phyloP scores from a whole-genome alignment of 2,113 vertebrate genomes.

The Caracal caracal region DNA sequence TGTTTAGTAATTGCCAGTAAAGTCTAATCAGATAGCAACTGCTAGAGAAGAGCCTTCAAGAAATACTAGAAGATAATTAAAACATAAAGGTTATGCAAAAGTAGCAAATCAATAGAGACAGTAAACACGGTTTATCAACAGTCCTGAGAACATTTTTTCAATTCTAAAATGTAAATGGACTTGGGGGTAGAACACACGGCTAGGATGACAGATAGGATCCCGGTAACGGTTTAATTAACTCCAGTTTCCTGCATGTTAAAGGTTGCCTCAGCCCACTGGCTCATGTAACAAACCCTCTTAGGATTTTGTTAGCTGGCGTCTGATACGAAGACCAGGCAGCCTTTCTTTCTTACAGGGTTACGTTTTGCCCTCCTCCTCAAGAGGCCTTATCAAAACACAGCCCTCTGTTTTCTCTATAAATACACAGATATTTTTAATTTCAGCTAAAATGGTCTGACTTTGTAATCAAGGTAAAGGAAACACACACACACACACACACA shows the following conservation, averaged over 20 bases:
- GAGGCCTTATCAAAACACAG: conserved; percentile 73
- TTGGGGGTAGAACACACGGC: conserved; percentile 68
- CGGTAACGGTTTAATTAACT: conserved; percentile 87
- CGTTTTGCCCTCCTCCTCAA: conserved; percentile 50
- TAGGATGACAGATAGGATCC: conserved; percentile 85
- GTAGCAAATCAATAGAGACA: conserved; percentile 85
- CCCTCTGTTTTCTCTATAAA: conserved; percentile 70
- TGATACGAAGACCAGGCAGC: conserved; percentile 52
- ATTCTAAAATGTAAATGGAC: conserved; percentile 84
- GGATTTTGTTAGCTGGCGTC: conserved; percentile 82
- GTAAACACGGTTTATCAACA: conserved; percentile 85
- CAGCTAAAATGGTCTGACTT: conserved; percentile 64
- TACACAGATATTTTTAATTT: conserved; percentile 71
- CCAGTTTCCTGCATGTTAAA: conserved; percentile 84
- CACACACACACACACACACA: conserved; percentile 7
- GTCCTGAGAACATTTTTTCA: conserved; percentile 78
- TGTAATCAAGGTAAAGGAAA: conserved; percentile 64
- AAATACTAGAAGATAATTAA: conserved; percentile 84
- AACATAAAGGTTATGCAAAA: conserved; percentile 85
- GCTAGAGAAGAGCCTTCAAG: conserved; percentile 73
- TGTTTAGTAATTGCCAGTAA: conserved; percentile 76
- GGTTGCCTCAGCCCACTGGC: conserved; percentile 85
- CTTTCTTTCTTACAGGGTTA: conserved; percentile 61
- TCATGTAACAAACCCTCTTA: conserved; percentile 85
- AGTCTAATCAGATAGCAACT: conserved; percentile 75